Conservation (phyloP, 2,888 invertebrate genomes). For the Halictus ligatus region DNA sequence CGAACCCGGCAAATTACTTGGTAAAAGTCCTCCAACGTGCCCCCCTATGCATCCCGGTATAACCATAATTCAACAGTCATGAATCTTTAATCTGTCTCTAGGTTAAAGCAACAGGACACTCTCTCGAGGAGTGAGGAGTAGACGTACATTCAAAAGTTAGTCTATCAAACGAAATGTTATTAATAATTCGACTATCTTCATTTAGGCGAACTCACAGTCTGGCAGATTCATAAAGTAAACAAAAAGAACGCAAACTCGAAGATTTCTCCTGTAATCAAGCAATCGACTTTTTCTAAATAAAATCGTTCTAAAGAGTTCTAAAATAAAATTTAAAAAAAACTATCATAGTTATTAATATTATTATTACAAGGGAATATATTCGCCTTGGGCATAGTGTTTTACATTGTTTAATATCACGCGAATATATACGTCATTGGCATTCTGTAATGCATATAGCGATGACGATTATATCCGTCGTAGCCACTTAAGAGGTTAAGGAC, state of each 20-base stretch:
- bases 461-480: too few species aligned
- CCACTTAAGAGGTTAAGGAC: too few species aligned
- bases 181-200: not conserved
- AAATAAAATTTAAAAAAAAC: too few species aligned
- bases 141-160: not conserved
- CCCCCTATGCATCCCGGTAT: constrained; percentile 33
- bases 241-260: not conserved
- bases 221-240: not conserved
- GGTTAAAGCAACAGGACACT: constrained; percentile 22
- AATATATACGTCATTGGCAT: too few species aligned
- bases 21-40: constrained; percentile 59
- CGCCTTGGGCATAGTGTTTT: too few species aligned
- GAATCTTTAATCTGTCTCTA: constrained; percentile 61
- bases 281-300: not conserved
- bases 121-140: not conserved
- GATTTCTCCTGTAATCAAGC: too few species aligned
- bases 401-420: too few species aligned
- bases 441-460: too few species aligned
- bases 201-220: not conserved
- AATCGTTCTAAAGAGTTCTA: too few species aligned
- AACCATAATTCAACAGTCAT: constrained; percentile 51
- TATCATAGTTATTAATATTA: too few species aligned
- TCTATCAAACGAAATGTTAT: not conserved
- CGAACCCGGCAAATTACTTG: constrained; percentile 56
- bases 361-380: too few species aligned